Evolutionary conservation across 92 coral and sea anemone genomes (phyloP).

Genomic region (Palythoa caribaeorum): DNA sequence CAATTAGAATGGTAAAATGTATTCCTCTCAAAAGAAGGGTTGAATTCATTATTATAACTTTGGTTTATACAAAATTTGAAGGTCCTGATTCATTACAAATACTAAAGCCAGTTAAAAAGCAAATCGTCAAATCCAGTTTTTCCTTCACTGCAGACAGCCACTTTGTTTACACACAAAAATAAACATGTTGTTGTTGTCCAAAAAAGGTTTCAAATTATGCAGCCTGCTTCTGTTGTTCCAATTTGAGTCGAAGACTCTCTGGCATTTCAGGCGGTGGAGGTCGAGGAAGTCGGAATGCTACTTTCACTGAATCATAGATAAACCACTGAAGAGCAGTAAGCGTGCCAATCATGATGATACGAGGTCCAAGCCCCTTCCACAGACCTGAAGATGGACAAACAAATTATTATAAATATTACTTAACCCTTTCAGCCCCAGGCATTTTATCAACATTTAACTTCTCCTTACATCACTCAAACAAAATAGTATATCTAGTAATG

Average conservation of each 20-base stretch:
- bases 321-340: constrained; percentile 99
- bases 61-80: background rate
- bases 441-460: no score
- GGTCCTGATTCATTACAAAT: background rate
- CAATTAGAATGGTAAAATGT: background rate
- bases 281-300: constrained; percentile 97
- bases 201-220: background rate
- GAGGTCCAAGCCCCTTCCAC: constrained; percentile 99
- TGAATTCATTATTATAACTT: background rate
- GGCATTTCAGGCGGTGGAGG: constrained; percentile 99
- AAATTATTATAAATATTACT: background rate
- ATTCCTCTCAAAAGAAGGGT: background rate
- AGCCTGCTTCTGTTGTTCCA: constrained; percentile 40
- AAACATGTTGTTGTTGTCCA: background rate
- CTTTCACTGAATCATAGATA: constrained; percentile 99
- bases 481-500: no score
- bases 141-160: background rate
- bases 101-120: constrained; percentile 13
- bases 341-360: constrained; percentile 99
- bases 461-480: no score
- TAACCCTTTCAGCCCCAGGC: background rate
- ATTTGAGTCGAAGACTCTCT: constrained; percentile 91
- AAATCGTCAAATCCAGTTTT: constrained; percentile 26
- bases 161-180: constrained; percentile 4
- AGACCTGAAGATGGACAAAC: constrained; percentile 57